These are phyloP conservation scores for Cephonodes hylas DNA, from an alignment of 2,888 invertebrate genomes.

Conservation along the genomic window DNA sequence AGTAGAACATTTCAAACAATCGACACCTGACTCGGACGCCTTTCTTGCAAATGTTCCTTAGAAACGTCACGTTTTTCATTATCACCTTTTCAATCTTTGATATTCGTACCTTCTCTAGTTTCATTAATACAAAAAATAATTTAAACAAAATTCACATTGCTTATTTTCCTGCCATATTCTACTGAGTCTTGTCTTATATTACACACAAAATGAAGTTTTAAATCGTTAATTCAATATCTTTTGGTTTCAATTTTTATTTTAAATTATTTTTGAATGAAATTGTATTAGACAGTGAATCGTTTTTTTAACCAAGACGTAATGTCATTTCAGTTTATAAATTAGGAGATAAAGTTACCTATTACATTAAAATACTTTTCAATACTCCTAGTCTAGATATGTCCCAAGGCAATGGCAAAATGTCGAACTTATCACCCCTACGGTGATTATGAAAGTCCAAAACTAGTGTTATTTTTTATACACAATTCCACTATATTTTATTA, in stretches of 20 bases:
- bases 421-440: too few species aligned
- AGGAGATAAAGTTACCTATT: too few species aligned
- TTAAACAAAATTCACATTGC: neutral
- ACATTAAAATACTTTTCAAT: too few species aligned
- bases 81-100: neutral
- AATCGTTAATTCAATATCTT: neutral
- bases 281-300: neutral
- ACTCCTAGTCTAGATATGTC: too few species aligned
- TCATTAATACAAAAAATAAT: neutral
- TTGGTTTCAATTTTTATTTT: neutral
- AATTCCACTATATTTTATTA: too few species aligned
- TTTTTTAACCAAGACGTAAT: too few species aligned
- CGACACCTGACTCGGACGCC: neutral
- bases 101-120: neutral
- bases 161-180: neutral
- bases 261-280: neutral
- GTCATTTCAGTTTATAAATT: too few species aligned
- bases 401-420: too few species aligned
- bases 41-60: neutral
- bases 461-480: too few species aligned
- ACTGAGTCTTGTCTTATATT: neutral
- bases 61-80: slow-evolving; percentile 13
- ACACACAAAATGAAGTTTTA: neutral
- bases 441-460: too few species aligned
- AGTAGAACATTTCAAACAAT: neutral